Base-by-base conservation (phyloP, 2,888 invertebrate genomes). In the Tenthredo distinguenda region DNA sequence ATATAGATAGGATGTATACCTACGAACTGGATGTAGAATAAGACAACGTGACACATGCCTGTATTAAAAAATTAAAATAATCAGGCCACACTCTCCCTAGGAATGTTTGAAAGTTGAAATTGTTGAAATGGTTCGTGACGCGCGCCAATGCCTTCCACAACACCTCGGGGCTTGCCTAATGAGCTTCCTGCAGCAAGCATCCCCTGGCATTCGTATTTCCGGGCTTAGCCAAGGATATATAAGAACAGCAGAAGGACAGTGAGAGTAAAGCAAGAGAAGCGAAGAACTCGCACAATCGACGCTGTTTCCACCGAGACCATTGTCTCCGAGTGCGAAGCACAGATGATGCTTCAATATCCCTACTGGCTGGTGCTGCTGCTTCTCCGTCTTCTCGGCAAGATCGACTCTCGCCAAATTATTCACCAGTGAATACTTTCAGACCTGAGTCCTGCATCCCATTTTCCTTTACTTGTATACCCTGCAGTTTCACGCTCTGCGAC, bases 81-180 rank as follows among this genome's bases (percentile, higher is more conserved):
- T 83, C 68, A 83, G 83, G 81, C 40, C 43, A 37, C 47, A 47
- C 18, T 26, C 37, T n/a, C 12, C 15, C 21, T 37, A 18, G 26
- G 58, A 50, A 12, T 40, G 62, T 81, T 81, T 37, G 18, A 81
- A 43, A 62, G 58, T 81, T 62, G 21, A 62, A 62, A 62, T 62
- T 62, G 81, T 81, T 81, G 62, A 31, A 81, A 81, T 62, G 37
- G 62, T 77, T 55, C 40, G 40, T 34, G 68, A 47, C 62, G 62
- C 43, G 31, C 47, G 68, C 10, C 43, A 50, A 18, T 58, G 50
- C 43, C 71, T 62, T 68, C 87, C 88, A 90, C 89, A 91, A 90
- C 90, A 90, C 92, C 93, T 90, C 88, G 88, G 91, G 93, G 92
- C 86, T 90, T 91, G 92, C 92, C 92, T 93, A 93, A 93, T 92